Percentiles rank a stretch among this genome's conserved stretches.
phyloP scores from a whole-genome alignment of 2,888 invertebrate species.

The Leucoma salicis region DNA sequence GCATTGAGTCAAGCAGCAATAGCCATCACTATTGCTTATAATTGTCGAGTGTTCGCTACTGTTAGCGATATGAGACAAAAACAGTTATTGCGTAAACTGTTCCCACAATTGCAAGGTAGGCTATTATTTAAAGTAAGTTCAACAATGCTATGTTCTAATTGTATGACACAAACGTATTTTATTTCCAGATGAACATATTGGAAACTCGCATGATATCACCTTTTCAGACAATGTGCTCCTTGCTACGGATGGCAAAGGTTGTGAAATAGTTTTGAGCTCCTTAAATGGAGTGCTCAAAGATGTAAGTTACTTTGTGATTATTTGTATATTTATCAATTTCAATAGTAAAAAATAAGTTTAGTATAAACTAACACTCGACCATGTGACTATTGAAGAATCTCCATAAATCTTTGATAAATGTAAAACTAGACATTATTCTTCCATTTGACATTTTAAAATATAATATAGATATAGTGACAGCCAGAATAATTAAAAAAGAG shows the following conservation, averaged over 20 bases:
- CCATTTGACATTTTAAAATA: no score
- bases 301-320: slow-evolving; percentile 39
- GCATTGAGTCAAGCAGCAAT: slow-evolving; percentile 61
- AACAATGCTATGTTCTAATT: background rate
- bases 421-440: no score
- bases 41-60: slow-evolving; percentile 53
- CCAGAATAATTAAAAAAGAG: no score
- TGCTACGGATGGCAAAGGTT: slow-evolving; percentile 46
- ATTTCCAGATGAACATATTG: slow-evolving; percentile 51
- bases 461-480: no score
- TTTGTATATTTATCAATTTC: background rate
- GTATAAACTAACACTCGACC: no score
- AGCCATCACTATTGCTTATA: slow-evolving; percentile 45
- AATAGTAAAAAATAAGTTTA: no score
- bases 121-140: no score
- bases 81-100: slow-evolving; percentile 46
- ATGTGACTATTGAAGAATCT: no score
- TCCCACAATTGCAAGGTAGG: slow-evolving; percentile 52
- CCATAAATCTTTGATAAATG: no score
- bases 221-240: slow-evolving; percentile 47
- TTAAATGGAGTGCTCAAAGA: slow-evolving; percentile 44
- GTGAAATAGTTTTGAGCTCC: slow-evolving; percentile 44
- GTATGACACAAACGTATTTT: background rate
- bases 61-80: slow-evolving; percentile 54
- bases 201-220: slow-evolving; percentile 47